A percentile compares a stretch with the other conserved stretches of the same genome.
These are phyloP conservation scores for Lepas anatifera DNA, from an alignment of 2,888 invertebrate genomes.

Conservation along the genomic window DNA sequence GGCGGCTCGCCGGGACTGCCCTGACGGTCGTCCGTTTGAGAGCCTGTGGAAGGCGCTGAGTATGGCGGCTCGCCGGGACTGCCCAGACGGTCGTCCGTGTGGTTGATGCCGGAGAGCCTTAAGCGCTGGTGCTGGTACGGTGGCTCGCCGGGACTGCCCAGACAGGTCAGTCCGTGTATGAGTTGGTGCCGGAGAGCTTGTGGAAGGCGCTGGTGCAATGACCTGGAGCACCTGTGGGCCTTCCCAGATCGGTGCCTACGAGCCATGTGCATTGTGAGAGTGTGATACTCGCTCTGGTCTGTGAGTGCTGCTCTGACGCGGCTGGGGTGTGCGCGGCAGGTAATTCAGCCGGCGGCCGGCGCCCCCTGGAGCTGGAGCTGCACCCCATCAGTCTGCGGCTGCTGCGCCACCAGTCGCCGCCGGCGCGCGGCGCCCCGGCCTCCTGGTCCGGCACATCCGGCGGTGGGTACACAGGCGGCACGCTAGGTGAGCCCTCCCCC, in stretches of 20 bases:
- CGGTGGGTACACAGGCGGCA: constrained; percentile 49
- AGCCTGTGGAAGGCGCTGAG: constrained; percentile 1
- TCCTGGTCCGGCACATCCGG: constrained; percentile 41
- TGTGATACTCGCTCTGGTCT: too few relatives aligned
- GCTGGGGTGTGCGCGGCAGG: constrained; percentile 35
- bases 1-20: constrained; percentile 66
- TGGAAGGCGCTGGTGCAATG: constrained; percentile 77
- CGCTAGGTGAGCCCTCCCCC: constrained; percentile 32
- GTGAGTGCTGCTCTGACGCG: too few relatives aligned
- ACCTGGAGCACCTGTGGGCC: constrained; percentile 65
- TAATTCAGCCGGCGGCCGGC: constrained; percentile 55
- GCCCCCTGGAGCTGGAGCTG: constrained; percentile 61
- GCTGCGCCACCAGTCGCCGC: constrained; percentile 49
- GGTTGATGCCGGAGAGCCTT: constrained; percentile 66
- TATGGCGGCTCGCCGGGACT: background rate
- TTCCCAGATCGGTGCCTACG: constrained; percentile 40
- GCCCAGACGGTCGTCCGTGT: background rate
- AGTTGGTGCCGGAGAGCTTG: constrained; percentile 40
- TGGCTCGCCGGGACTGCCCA: constrained; percentile 62
- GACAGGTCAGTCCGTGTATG: too few relatives aligned
- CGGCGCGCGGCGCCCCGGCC: constrained; percentile 28
- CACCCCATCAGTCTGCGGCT: constrained; percentile 68
- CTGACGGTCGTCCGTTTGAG: too few relatives aligned
- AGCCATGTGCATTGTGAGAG: too few relatives aligned
- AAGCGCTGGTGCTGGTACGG: constrained; percentile 75